Percentiles rank a stretch among this genome's conserved stretches.
Conservation (phyloP, 2,888 invertebrate genomes). For the Rutpela maculata region DNA sequence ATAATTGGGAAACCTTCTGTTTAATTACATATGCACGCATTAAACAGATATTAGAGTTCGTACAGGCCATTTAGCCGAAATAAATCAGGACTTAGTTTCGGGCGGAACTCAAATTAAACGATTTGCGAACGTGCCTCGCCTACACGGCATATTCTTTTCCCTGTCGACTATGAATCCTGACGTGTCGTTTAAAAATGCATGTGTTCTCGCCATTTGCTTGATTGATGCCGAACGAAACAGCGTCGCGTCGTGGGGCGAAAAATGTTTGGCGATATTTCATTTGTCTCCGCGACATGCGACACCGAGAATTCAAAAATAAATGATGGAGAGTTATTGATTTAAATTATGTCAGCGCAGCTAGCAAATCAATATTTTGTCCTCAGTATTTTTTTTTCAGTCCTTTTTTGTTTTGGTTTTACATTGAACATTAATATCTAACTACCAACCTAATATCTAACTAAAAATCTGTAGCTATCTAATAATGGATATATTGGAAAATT, state of each 20-base stretch:
- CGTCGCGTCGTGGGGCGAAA: not conserved
- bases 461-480: too few species aligned
- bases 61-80: constrained; percentile 11
- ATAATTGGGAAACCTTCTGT: not conserved
- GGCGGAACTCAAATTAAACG: constrained; percentile 26
- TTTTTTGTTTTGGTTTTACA: too few species aligned
- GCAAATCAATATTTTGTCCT: too few species aligned
- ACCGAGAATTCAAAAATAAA: not conserved
- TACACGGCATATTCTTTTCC: constrained; percentile 19
- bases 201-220: constrained; percentile 30
- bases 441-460: too few species aligned
- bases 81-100: constrained; percentile 9
- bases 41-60: constrained; percentile 1
- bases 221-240: constrained; percentile 14
- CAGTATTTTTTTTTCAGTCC: too few species aligned
- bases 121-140: constrained; percentile 26
- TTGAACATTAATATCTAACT: too few species aligned
- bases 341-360: not conserved
- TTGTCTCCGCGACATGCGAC: not conserved
- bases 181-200: constrained; percentile 36
- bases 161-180: constrained; percentile 22
- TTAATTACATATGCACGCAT: constrained; percentile 4
- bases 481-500: too few species aligned
- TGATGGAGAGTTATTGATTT: not conserved
- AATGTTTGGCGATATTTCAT: constrained; percentile 5